phyloP scores from a whole-genome alignment of 2,797 vertebrate genomes.

The Coregonus suidteri region DNA sequence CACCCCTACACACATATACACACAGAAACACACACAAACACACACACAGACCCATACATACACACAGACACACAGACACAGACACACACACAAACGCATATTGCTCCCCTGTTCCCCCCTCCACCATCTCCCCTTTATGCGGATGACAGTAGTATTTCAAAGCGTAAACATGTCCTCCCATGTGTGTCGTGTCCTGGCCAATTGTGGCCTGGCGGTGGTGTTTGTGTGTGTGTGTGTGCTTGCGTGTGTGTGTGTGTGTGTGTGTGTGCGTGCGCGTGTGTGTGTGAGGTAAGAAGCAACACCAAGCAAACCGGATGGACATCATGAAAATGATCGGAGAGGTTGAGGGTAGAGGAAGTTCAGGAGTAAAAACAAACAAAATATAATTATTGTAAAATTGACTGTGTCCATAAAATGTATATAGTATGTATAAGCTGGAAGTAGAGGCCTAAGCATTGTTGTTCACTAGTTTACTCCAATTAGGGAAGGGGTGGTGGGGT shows the following conservation, averaged over 20 bases:
- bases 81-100: slow-evolving; percentile 1
- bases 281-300: not conserved
- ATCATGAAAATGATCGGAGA: too few species aligned
- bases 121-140: not conserved
- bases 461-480: too few species aligned
- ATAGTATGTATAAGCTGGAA: too few species aligned
- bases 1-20: not conserved
- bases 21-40: not conserved
- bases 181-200: slow-evolving; percentile 21
- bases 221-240: not conserved
- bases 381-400: too few species aligned
- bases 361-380: too few species aligned
- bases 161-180: slow-evolving; percentile 23
- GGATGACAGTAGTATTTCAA: slow-evolving; percentile 31
- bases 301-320: too few species aligned
- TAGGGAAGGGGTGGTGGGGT: too few species aligned
- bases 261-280: not conserved
- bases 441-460: too few species aligned
- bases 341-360: too few species aligned
- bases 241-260: not conserved
- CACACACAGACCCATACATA: not conserved
- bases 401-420: too few species aligned
- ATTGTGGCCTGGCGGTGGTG: slow-evolving; percentile 21
- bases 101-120: not conserved
- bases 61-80: slow-evolving; percentile 10